phyloP scores from a whole-genome alignment of 2,797 vertebrate genomes.

The Microctenopoma lineatum region DNA sequence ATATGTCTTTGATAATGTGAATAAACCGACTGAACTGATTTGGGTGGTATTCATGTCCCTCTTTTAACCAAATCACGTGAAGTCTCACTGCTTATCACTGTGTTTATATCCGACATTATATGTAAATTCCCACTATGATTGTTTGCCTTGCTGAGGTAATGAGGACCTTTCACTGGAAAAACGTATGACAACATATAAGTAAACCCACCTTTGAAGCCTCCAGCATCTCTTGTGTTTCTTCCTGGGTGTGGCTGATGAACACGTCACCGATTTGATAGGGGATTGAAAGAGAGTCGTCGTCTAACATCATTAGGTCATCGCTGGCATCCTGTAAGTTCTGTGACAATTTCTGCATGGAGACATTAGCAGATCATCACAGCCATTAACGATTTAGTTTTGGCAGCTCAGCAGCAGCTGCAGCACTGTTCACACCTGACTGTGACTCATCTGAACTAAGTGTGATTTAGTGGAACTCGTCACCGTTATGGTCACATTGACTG shows the following conservation, averaged over 20 bases:
- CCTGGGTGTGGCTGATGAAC: constrained; percentile 95
- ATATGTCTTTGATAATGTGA: background rate
- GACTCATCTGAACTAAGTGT: background rate
- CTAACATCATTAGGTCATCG: constrained; percentile 94
- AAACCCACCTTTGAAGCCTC: constrained; percentile 91
- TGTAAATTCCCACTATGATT: background rate
- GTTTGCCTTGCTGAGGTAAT: background rate
- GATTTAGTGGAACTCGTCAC: background rate
- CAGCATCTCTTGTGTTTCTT: constrained; percentile 96
- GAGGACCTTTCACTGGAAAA: background rate
- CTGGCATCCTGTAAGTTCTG: constrained; percentile 97
- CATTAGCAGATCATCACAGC: background rate
- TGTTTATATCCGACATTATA: background rate
- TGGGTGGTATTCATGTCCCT: background rate
- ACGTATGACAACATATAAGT: background rate
- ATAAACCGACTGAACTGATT: background rate
- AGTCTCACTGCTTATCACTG: background rate
- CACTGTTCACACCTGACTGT: background rate
- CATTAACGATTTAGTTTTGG: background rate
- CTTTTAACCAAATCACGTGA: background rate
- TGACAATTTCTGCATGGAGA: constrained; percentile 88
- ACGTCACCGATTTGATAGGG: constrained; percentile 97
- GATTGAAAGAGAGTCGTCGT: constrained; percentile 89
- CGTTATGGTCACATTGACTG: background rate
- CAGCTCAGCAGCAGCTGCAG: background rate